phyloP scores from a whole-genome alignment of 2,888 invertebrate species.

The Rotaria sp. region DNA sequence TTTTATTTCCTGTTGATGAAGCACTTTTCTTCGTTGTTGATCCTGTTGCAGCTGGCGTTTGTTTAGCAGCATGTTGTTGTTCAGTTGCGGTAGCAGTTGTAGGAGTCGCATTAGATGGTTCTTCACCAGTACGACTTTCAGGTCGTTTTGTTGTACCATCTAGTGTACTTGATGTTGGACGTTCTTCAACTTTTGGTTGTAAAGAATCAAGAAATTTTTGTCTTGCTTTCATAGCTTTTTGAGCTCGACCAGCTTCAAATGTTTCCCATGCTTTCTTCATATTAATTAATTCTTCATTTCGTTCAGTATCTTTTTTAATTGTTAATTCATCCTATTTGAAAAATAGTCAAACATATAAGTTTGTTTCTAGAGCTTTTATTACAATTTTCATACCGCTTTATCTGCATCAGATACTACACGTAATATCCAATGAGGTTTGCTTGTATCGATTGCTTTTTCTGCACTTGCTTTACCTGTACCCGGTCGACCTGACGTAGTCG shows the following conservation, averaged over 20 bases:
- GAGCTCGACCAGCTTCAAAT: conserved; percentile 54
- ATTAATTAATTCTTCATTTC: conserved; percentile 53
- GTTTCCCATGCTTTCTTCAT: conserved; percentile 56
- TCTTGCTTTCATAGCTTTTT: conserved; percentile 52
- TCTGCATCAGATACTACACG: conserved; percentile 52
- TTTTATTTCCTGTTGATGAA: neutral
- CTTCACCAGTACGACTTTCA: neutral
- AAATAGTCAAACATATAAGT: too few relatives aligned
- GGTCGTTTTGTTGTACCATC: neutral
- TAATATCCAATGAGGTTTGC: conserved; percentile 53
- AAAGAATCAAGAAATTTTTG: conserved; percentile 51
- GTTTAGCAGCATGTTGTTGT: neutral
- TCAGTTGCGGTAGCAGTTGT: neutral
- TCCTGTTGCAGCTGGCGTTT: neutral
- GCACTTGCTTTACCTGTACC: conserved; percentile 47
- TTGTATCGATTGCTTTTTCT: conserved; percentile 52
- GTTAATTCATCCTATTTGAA: conserved; percentile 48
- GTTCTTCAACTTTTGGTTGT: conserved; percentile 46
- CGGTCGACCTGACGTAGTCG: conserved; percentile 43
- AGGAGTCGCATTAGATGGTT: neutral
- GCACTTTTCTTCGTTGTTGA: neutral
- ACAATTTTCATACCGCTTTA: conserved; percentile 41
- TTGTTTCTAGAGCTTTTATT: neutral
- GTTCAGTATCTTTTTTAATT: conserved; percentile 53
- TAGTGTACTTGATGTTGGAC: neutral